These are phyloP conservation scores for Malthinus seriepunctatus DNA, from an alignment of 2,888 invertebrate genomes.

Conservation along the genomic window DNA sequence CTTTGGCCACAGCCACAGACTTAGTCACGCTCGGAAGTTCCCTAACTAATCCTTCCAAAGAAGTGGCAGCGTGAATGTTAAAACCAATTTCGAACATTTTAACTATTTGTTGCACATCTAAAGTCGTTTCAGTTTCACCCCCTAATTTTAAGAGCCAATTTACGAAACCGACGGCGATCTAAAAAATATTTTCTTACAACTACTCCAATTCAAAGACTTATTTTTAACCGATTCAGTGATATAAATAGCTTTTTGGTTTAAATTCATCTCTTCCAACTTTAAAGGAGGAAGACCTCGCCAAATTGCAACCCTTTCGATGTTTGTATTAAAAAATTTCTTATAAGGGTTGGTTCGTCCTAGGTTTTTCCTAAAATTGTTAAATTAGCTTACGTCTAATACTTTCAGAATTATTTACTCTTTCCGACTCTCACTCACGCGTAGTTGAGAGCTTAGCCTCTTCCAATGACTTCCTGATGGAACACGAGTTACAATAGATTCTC, in stretches of 20 bases:
- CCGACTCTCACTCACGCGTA: too few species aligned
- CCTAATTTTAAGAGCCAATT: conserved; percentile 48
- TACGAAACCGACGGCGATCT: conserved; percentile 51
- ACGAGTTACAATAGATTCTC: background rate
- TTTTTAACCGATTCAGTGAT: conserved; percentile 43
- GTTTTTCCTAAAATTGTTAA: conserved; percentile 17
- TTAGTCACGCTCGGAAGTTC: conserved; percentile 64
- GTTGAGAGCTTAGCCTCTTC: background rate
- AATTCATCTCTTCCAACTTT: conserved; percentile 46
- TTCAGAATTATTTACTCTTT: too few species aligned
- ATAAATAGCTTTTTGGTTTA: conserved; percentile 47
- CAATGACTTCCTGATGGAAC: background rate
- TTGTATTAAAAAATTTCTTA: conserved; percentile 46
- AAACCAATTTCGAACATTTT: conserved; percentile 60
- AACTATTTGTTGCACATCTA: conserved; percentile 46
- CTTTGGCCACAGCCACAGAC: conserved; percentile 58
- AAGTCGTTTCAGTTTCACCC: conserved; percentile 40
- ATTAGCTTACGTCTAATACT: background rate
- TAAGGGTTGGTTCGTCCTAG: conserved; percentile 44
- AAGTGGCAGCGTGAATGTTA: conserved; percentile 60
- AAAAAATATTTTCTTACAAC: conserved; percentile 14
- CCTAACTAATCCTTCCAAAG: conserved; percentile 59
- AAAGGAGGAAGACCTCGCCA: conserved; percentile 49
- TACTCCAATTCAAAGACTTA: background rate
- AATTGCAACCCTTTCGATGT: conserved; percentile 46